Percentiles rank a stretch among this genome's conserved stretches.
phyloP scores from a whole-genome alignment of 2,888 invertebrate genomes.

The Tetanocera ferruginea region DNA sequence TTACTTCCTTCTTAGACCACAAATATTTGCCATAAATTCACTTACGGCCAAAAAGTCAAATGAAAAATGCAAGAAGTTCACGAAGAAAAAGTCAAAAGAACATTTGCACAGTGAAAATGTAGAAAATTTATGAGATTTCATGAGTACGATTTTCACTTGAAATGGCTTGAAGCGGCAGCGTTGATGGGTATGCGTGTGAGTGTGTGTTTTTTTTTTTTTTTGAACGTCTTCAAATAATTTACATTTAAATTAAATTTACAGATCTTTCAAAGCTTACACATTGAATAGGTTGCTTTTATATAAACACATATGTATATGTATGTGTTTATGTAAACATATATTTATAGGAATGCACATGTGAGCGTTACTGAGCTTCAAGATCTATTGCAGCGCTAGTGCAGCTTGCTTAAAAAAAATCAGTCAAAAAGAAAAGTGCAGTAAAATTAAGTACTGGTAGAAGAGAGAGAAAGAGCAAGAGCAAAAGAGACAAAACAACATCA shows the following conservation, averaged over 20 bases:
- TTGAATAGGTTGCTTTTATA: not conserved
- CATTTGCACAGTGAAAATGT: slow-evolving; percentile 16
- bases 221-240: slow-evolving; percentile 13
- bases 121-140: slow-evolving; percentile 36
- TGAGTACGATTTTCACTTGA: slow-evolving; percentile 1
- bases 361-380: not conserved
- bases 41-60: slow-evolving; percentile 29
- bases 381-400: not conserved
- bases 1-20: not conserved
- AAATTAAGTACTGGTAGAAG: not conserved
- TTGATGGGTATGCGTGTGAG: not conserved
- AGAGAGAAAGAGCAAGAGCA: not conserved
- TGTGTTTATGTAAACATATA: not conserved
- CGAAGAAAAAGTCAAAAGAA: slow-evolving; percentile 22
- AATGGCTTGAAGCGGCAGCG: not conserved
- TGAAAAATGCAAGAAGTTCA: slow-evolving; percentile 35
- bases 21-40: slow-evolving; percentile 26
- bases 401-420: not conserved
- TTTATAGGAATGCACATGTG: not conserved
- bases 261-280: slow-evolving; percentile 7
- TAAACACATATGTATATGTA: not conserved
- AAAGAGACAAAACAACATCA: not conserved
- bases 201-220: not conserved
- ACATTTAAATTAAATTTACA: slow-evolving; percentile 25
- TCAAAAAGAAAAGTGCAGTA: not conserved